Conservation (phyloP, 2,888 invertebrate genomes). For the Amiota minor region DNA sequence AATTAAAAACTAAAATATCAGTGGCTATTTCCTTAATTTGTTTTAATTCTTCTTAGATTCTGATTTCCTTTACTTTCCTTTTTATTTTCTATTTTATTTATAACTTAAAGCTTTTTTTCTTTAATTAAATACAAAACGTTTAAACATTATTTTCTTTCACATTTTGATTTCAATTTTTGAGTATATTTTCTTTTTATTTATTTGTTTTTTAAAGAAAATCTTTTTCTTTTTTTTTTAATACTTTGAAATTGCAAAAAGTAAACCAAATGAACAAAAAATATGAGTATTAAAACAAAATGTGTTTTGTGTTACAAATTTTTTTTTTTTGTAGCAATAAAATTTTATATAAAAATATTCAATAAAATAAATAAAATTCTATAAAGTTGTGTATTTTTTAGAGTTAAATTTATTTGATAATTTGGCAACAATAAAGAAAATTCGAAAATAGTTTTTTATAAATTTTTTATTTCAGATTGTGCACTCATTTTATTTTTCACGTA, state of each 20-base stretch:
- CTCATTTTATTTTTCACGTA: no score
- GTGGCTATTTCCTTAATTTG: slow-evolving; percentile 50
- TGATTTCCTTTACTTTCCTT: not conserved
- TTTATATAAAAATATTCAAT: no score
- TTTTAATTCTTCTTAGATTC: not conserved
- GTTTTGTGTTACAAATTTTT: no score
- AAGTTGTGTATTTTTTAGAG: no score
- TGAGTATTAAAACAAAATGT: no score
- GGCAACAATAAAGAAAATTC: no score
- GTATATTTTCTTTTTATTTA: not conserved
- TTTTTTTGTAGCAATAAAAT: no score
- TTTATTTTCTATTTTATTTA: slow-evolving; percentile 18
- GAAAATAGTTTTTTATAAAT: no score
- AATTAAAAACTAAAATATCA: slow-evolving; percentile 45
- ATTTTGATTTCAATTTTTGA: not conserved
- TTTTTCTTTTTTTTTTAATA: not conserved
- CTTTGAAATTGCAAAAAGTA: not conserved
- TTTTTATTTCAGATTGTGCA: no score
- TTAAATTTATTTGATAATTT: no score
- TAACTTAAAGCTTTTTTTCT: slow-evolving; percentile 53
- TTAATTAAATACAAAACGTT: not conserved
- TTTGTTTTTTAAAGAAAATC: slow-evolving; percentile 10
- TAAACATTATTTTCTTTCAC: slow-evolving; percentile 29
- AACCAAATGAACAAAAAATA: no score
- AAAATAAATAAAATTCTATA: no score